Evolutionary conservation across 2,888 invertebrate genomes (phyloP), one percentile per base, ranked within the genome.

Genomic region (Hypolimnas misippus): DNA sequence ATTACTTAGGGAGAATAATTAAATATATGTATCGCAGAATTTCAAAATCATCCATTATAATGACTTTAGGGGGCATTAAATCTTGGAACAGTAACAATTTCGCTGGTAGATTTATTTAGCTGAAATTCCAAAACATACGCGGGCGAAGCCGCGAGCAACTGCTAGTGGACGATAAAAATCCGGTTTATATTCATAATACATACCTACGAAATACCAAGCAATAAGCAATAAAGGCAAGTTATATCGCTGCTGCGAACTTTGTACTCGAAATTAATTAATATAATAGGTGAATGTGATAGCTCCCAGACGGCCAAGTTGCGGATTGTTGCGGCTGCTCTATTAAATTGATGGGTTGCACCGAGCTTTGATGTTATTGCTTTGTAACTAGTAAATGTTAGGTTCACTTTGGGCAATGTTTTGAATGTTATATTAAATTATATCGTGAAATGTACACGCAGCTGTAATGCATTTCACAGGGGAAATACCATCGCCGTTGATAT

Each of bases 221-320:
- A 21, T 46, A 21, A 46, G 44, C 44, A 46, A 46, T 21, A 19
- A 4, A 46, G 21, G n/a, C 19, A n/a, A 19, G 21, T 46, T 46
- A 19, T 51, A 31, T 51, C 54, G 44, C 49, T 16, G 52, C 49
- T 57, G 52, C 52, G 58, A 40, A 53, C 57, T 53, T 21, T 40
- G 54, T 44, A 50, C 53, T 54, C 29, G 31, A 63, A 63, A 63
- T 54, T 63, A 63, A 63, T 63, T 63, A 63, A 54, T 58, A 58
- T 58, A 57, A 63, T 57, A 63, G 57, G 57, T 63, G 54, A 50
- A 53, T 57, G 4, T 40, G 29, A 51, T 57, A 57, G 57, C 52
- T 57, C 56, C 53, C 63, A 25, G 38, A 49, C 50, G 63, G 21
- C 31, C 50, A 42, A 25, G 51, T 60, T 40, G 49, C 50, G 29